Evolutionary conservation across 2,797 vertebrate species (phyloP), one percentile per base, ranked within the genome.

Genomic region (Enteromius anoplus): DNA sequence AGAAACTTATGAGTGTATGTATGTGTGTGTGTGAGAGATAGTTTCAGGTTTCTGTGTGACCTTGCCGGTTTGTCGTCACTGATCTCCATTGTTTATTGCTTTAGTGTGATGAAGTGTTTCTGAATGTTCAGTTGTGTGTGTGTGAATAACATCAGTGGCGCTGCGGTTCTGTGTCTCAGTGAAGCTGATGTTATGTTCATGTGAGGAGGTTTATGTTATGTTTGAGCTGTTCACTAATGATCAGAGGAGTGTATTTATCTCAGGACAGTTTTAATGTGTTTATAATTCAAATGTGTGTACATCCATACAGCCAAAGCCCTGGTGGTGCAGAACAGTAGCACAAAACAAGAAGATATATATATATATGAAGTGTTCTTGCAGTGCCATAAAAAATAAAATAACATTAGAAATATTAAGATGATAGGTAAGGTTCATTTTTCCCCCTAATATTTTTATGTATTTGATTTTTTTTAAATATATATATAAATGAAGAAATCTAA

Each of bases 31-130:
- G 68, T 71, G 32, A 45, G 45, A 45, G 11, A 45, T 7, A 17
- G 21, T 76, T 15, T 98, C 93, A n/a, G 90, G 92, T 97, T 96
- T 93, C 93, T 34, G 88, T 53, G 51, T 92, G 93, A 89, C 94
- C 93, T 95, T 93, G 90, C 88, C 88, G 88, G 90, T 91, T 94
- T 93, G 93, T 89, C 89, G 69, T 91, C 88, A 90, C 91, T 90
- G 90, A 94, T 90, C 84, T 85, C 77, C 91, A 89, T 92, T 95
- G 94, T 95, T 93, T 96, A 94, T 91, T 21, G 92, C 91, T 75
- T 70, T 70, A 70, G 69, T 64, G 51, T 85, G 76, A 66, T 53
- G 70, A 78, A 45, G 47, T 12, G 58, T 71, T 32, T 32, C 68
- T 75, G 73, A 71, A 66, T 58, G n/a, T 60, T 40, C 62, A 58